Base-by-base conservation (phyloP, 2,888 invertebrate species). In the Criorhina ranunculi region DNA sequence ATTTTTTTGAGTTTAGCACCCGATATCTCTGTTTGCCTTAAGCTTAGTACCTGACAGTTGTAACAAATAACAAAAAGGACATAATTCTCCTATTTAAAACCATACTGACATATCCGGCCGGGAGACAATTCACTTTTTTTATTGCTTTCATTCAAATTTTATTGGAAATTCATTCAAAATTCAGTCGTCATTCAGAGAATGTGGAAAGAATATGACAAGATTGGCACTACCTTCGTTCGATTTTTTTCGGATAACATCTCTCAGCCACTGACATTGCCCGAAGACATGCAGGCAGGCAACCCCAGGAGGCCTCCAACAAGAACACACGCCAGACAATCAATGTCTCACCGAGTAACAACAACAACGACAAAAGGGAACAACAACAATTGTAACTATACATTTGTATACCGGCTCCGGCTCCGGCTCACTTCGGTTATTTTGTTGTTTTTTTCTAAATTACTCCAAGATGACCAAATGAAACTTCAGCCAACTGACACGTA, bases 401-500 rank as follows among this genome's bases (percentile, higher is more conserved):
- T 40, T 49, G 29, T 24, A 62, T 40, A 31, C 42, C 29, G n/a
- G n/a, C n/a, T n/a, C n/a, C n/a, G n/a, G n/a, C 11, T 31, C 24
- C 51, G 51, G 44, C 49, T 57, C 60, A 17, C 19, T 60, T 57
- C 17, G n/a, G 12, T 77, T 55, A 8, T 42, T 33, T 44, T 64
- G 51, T 40, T 49, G 59, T 66, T 37, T 60, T 60, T 35, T 59
- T 64, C 40, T 33, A 73, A 79, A 67, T 67, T 73, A 85, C 67
- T 53, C 62, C 67, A n/a, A 79, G 85, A 85, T 85, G 85, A 70
- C 80, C 80, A 67, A 85, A 80, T 85, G 75, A 85, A 85, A 80
- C 85, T 66, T 85, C 75, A 85, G 46, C 75, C 66, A 89, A 89
- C 89, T 90, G 90, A 89, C 90, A 90, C 90, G 89, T 90, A 89